A percentile compares a stretch with the other conserved stretches of the same genome.
These are phyloP conservation scores for Vulpes vulpes DNA, from an alignment of 2,113 vertebrate species.

Conservation along the genomic window DNA sequence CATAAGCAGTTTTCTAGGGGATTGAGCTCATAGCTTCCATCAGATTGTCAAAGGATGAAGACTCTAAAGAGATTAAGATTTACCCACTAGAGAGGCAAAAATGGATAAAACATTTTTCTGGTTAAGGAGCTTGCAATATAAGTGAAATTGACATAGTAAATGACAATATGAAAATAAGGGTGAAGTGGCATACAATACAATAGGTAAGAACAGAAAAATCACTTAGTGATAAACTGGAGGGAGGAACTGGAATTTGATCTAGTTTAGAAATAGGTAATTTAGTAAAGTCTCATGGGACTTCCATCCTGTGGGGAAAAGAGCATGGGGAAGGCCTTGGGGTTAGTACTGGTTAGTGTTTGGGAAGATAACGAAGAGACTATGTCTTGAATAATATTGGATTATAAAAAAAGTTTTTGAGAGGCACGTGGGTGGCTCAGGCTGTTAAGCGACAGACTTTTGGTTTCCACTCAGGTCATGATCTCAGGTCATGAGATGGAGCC, in stretches of 20 bases:
- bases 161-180: background rate
- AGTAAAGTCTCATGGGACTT: background rate
- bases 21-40: background rate
- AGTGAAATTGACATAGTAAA: background rate
- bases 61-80: background rate
- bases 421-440: background rate
- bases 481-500: background rate
- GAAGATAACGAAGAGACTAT: background rate
- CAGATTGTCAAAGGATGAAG: background rate
- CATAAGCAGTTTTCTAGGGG: background rate
- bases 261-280: slow-evolving; percentile 5
- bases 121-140: background rate
- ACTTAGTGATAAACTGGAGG: background rate
- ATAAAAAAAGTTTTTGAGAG: background rate
- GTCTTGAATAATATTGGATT: background rate
- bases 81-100: background rate
- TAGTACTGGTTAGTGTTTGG: background rate
- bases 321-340: background rate
- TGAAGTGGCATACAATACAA: background rate
- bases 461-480: background rate
- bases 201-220: background rate
- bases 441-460: background rate
- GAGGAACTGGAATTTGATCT: background rate
- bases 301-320: background rate
- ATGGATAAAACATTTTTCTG: background rate